These are phyloP conservation scores for Characodon lateralis DNA, from an alignment of 2,797 vertebrate species.

Conservation along the genomic window DNA sequence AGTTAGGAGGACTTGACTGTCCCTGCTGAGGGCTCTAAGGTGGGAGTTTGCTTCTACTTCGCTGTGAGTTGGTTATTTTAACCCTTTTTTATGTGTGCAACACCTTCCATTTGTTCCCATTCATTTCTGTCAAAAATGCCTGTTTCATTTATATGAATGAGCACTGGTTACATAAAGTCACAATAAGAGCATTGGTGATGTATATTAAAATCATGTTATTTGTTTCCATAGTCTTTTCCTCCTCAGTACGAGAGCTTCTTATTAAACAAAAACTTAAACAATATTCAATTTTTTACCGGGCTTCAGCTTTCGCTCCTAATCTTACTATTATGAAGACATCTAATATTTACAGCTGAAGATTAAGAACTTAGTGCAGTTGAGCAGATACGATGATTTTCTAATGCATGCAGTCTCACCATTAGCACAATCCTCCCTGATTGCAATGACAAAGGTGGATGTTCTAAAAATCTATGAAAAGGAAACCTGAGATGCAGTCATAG, in stretches of 20 bases:
- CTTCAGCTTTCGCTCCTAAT: constrained; percentile 14
- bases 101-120: not conserved
- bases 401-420: constrained; percentile 40
- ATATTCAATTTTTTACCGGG: not conserved
- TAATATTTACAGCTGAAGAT: constrained; percentile 14
- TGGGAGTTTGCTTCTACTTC: not conserved
- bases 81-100: not conserved
- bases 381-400: constrained; percentile 26
- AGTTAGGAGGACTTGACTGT: not conserved
- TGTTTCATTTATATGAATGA: not conserved
- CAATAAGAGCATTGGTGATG: not conserved
- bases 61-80: not conserved
- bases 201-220: not conserved
- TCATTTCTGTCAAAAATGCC: not conserved
- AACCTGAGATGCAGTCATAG: constrained; percentile 27
- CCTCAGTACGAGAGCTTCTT: not conserved
- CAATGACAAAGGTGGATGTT: constrained; percentile 29
- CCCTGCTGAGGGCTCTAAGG: not conserved
- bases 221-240: not conserved
- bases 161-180: not conserved
- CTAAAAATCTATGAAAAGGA: constrained; percentile 40
- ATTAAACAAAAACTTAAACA: constrained; percentile 10
- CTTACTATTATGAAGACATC: constrained; percentile 19
- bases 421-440: constrained; percentile 35
- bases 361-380: constrained; percentile 28